Conservation (phyloP, 2,797 vertebrate species). For the Lophius americanus region DNA sequence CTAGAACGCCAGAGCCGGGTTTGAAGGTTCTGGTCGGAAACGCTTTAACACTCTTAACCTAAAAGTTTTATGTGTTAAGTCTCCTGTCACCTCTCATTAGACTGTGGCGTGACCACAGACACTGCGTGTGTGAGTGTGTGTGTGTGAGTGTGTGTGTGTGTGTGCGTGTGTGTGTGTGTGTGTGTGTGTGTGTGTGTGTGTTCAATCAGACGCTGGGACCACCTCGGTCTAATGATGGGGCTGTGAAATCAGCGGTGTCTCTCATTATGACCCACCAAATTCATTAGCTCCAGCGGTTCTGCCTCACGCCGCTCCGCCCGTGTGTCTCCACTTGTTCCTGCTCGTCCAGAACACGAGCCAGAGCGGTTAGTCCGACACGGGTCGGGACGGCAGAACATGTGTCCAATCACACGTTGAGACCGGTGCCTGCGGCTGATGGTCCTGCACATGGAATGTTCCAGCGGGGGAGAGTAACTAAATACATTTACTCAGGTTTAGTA, state of each 20-base stretch:
- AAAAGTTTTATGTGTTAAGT: conserved; percentile 80
- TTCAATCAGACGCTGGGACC: conserved; percentile 51
- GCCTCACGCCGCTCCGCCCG: conserved; percentile 63
- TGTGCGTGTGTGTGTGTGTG: conserved; percentile 45
- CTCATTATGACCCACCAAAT: conserved; percentile 84
- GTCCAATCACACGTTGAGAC: conserved; percentile 26
- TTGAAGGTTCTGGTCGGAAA: conserved; percentile 37
- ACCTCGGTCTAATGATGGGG: conserved; percentile 80
- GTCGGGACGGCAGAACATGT: conserved; percentile 21
- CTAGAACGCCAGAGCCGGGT: too few species aligned
- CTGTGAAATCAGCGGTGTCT: conserved; percentile 84
- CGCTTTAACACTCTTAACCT: conserved; percentile 34
- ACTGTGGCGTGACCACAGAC: conserved; percentile 73
- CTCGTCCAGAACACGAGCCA: conserved; percentile 48
- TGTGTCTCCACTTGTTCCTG: conserved; percentile 63
- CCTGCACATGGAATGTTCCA: too few species aligned
- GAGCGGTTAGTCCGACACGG: conserved; percentile 39
- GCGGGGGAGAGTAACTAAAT: too few species aligned
- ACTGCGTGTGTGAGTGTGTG: conserved; percentile 69
- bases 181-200: conserved; percentile 39
- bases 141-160: conserved; percentile 45
- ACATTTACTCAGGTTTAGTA: too few species aligned
- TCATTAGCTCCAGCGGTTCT: conserved; percentile 83
- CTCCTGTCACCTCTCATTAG: conserved; percentile 87
- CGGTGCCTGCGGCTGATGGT: too few species aligned